phyloP scores from a whole-genome alignment of 2,113 vertebrate species.

The Indicator maculatus region DNA sequence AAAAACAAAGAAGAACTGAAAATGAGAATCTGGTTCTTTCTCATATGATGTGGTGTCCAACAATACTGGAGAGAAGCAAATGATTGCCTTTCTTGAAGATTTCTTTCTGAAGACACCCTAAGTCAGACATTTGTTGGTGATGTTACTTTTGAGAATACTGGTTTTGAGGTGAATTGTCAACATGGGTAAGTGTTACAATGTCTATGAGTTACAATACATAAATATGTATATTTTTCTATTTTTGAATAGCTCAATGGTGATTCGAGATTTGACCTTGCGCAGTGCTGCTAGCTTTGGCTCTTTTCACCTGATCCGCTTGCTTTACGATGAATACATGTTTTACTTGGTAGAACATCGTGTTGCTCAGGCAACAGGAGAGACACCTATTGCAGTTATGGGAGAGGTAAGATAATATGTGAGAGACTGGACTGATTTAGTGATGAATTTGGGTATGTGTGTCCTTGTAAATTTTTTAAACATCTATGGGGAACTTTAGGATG shows the following conservation, averaged over 20 bases:
- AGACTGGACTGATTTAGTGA: background rate
- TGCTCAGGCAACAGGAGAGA: constrained; percentile 85
- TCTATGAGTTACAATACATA: background rate
- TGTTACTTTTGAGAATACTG: background rate
- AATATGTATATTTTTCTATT: constrained; percentile 54
- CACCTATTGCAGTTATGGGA: constrained; percentile 86
- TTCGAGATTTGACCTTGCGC: constrained; percentile 85
- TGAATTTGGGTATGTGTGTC: background rate
- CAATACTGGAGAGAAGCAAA: background rate
- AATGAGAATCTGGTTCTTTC: background rate
- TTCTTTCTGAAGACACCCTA: background rate
- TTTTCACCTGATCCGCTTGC: constrained; percentile 86
- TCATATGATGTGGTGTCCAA: background rate
- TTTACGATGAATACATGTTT: constrained; percentile 87
- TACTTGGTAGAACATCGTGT: constrained; percentile 86
- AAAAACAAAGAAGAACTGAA: background rate
- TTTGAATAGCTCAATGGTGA: constrained; percentile 84
- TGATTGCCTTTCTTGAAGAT: background rate
- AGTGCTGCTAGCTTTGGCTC: constrained; percentile 88
- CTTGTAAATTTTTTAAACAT: background rate
- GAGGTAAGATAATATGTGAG: constrained; percentile 76
- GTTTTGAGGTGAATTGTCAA: constrained; percentile 1
- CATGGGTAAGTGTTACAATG: background rate
- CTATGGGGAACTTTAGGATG: background rate
- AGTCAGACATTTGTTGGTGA: background rate